Conservation (phyloP, 2,113 vertebrate species). For the Hyperopisus bebe region DNA sequence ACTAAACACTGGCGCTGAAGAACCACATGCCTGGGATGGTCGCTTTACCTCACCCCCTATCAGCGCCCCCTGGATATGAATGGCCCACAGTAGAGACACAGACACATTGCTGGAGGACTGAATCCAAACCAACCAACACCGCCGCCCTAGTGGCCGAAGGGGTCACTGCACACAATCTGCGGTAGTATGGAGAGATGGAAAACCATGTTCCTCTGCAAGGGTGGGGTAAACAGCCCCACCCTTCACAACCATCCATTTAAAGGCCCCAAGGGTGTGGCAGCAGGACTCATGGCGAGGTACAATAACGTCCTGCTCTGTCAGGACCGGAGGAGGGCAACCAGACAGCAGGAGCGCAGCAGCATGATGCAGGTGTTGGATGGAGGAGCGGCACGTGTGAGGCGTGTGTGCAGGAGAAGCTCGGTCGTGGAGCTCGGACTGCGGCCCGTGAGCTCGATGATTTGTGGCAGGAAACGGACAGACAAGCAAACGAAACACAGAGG, state of each 20-base stretch:
- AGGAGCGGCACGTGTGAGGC: background rate
- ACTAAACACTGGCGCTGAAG: background rate
- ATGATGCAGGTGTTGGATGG: conserved; percentile 38
- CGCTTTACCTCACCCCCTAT: background rate
- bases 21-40: background rate
- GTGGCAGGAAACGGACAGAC: conserved; percentile 42
- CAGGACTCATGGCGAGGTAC: conserved; percentile 10
- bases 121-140: background rate
- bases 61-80: background rate
- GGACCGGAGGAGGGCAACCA: conserved; percentile 40
- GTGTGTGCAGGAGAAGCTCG: conserved; percentile 7
- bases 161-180: conserved; percentile 58
- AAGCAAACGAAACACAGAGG: conserved; percentile 71
- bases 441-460: background rate
- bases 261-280: background rate
- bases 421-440: background rate
- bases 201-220: conserved; percentile 32
- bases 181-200: conserved; percentile 31
- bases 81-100: background rate
- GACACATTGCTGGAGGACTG: background rate
- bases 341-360: conserved; percentile 51
- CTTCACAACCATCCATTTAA: background rate
- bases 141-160: conserved; percentile 45
- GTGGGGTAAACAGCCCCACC: conserved; percentile 29
- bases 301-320: background rate